Base-by-base conservation (phyloP, 2,797 vertebrate genomes). In the Yasuhikotakia modesta region DNA sequence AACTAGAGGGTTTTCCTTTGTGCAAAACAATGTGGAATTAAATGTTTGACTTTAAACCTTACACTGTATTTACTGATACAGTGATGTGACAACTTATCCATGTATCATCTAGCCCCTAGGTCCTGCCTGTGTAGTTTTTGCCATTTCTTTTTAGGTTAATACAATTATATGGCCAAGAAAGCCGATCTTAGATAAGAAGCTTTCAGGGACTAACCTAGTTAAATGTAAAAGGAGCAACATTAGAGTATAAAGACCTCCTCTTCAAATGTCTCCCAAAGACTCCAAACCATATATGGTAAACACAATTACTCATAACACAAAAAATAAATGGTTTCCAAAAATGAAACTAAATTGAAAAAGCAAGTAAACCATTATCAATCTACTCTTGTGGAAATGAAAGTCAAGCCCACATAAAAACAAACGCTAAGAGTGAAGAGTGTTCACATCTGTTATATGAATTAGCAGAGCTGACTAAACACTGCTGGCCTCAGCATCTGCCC, bases 401-500 rank as follows among this genome's bases (percentile, higher is more conserved):
- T n/a, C 30, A 58, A 45, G 64, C 60, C 30, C 12, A 93, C 92
- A 46, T 53, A 71, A 75, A 71, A n/a, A 70, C 60, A 64, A 55
- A 65, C 43, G 57, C 14, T 72, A 48, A 85, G 93, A 93, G 93
- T 91, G 87, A 92, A 89, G 65, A 53, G 72, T 22, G 79, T 64
- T 66, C 79, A 71, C 66, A 76, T 71, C 50, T 65, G 79, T 60
- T 70, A 5, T 43, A 70, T 80, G 70, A 70, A 71, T 73, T 70
- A 76, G 52, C 50, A 45, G 64, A 46, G 65, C 74, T 76, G 74
- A 69, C 65, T 68, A 69, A 76, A 53, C 53, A 39, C 17, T 24
- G 12, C 52, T 76, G 52, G 50, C 73, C 30, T 22, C 22, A 76
- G 43, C 74, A 76, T 69, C 43, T 76, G 74, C 53, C 53, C 43